These are phyloP conservation scores for Tympanoctomys barrerae DNA, from an alignment of 2,797 vertebrate genomes.

Conservation along the genomic window DNA sequence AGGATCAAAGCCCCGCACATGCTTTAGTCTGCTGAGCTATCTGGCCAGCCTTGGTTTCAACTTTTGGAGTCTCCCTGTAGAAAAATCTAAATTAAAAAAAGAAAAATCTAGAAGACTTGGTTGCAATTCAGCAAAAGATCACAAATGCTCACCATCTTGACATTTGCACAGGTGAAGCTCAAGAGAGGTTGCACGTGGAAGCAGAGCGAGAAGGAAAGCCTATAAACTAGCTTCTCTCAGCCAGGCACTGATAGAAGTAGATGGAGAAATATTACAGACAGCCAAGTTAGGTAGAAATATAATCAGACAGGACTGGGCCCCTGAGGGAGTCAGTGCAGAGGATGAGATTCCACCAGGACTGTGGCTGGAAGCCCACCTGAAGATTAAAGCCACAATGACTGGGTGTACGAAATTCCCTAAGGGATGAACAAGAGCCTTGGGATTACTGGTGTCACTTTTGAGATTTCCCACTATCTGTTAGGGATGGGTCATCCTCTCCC, in stretches of 20 bases:
- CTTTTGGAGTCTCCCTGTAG: not conserved
- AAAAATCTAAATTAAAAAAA: not conserved
- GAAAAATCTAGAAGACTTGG: conserved; percentile 9
- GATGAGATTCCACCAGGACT: not conserved
- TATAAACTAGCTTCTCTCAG: not conserved
- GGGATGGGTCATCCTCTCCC: too few species aligned
- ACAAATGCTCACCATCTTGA: not conserved
- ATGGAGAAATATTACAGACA: not conserved
- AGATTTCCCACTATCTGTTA: too few species aligned
- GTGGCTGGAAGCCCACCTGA: not conserved
- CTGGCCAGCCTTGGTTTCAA: not conserved
- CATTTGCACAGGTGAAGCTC: not conserved
- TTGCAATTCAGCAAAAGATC: not conserved
- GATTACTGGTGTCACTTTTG: not conserved
- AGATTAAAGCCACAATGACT: not conserved
- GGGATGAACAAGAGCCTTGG: not conserved
- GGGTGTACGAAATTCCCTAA: not conserved
- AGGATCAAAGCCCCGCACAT: too few species aligned
- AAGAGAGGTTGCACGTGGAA: not conserved
- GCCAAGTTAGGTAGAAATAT: not conserved
- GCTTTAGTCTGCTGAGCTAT: too few species aligned
- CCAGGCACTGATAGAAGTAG: not conserved
- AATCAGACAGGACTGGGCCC: not conserved
- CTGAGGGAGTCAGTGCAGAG: not conserved
- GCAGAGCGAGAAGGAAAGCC: not conserved